Percentiles rank a stretch among this genome's conserved stretches.
phyloP scores from a whole-genome alignment of 2,888 invertebrate genomes.

The Uropetala carovei region DNA sequence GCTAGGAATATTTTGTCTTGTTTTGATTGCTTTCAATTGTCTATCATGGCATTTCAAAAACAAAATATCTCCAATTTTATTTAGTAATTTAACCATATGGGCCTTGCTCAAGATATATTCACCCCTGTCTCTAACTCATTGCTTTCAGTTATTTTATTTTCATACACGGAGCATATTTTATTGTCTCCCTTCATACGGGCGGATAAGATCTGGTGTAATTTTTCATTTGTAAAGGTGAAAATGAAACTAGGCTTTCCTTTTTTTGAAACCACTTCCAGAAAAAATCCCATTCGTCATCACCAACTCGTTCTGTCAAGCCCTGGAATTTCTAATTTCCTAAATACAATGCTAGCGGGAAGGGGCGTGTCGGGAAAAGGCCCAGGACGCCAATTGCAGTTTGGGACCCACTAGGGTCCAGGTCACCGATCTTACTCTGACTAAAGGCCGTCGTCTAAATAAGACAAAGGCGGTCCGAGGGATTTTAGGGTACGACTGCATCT shows the following conservation, averaged over 20 bases:
- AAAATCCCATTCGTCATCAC: conserved; percentile 42
- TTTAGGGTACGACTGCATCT: conserved; percentile 34
- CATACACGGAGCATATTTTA: neutral
- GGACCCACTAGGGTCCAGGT: conserved; percentile 1
- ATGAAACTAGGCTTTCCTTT: conserved; percentile 22
- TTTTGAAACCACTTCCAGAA: conserved; percentile 34
- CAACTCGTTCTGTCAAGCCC: conserved; percentile 44
- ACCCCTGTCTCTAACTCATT: neutral
- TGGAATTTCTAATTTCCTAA: conserved; percentile 63
- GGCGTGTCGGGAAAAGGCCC: conserved; percentile 45
- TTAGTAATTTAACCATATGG: neutral
- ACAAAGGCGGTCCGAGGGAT: neutral
- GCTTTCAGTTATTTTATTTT: neutral
- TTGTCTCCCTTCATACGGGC: neutral
- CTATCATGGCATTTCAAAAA: no score
- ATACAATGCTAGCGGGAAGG: conserved; percentile 53
- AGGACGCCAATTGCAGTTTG: conserved; percentile 44
- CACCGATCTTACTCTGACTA: neutral
- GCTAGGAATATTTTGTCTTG: no score
- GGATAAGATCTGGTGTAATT: conserved; percentile 60
- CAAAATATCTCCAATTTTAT: neutral
- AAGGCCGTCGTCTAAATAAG: neutral
- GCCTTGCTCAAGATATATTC: conserved; percentile 1
- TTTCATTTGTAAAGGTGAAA: conserved; percentile 43
- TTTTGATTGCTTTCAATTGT: no score